Evolutionary conservation across 2,113 vertebrate species (phyloP).

Genomic region (Anhinga anhinga): DNA sequence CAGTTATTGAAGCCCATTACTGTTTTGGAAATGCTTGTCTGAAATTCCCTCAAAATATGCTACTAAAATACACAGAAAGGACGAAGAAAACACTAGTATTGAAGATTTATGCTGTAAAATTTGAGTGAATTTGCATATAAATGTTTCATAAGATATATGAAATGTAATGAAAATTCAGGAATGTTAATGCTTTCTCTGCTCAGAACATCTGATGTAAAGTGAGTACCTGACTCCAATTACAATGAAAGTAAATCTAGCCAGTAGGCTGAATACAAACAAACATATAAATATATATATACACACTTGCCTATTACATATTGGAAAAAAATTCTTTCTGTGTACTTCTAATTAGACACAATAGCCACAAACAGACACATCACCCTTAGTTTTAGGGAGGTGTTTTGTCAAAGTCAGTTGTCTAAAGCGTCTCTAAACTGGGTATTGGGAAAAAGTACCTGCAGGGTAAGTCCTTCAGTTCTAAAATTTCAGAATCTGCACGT

Average conservation of each 20-base stretch:
- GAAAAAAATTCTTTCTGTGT: neutral
- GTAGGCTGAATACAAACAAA: neutral
- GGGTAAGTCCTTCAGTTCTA: neutral
- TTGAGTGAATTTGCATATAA: neutral
- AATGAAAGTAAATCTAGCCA: neutral
- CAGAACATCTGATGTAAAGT: neutral
- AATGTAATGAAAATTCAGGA: neutral
- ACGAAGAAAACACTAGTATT: neutral
- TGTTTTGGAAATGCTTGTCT: conserved; percentile 14
- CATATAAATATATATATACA: neutral
- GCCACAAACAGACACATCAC: neutral
- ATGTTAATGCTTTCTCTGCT: neutral
- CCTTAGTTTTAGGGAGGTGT: neutral
- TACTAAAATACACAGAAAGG: neutral
- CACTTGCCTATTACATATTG: neutral
- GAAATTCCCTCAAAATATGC: conserved; percentile 27
- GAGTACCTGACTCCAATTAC: neutral
- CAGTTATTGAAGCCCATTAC: conserved; percentile 24
- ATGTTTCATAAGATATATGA: neutral
- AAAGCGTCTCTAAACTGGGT: neutral
- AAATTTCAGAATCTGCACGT: fast-evolving
- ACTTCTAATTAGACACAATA: neutral
- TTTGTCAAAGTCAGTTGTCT: neutral
- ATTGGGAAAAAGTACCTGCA: neutral
- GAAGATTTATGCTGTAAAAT: neutral